Percentiles rank a stretch among this genome's conserved stretches.
Conservation (phyloP, 2,113 vertebrate species). For the Paramisgurnus dabryanus region DNA sequence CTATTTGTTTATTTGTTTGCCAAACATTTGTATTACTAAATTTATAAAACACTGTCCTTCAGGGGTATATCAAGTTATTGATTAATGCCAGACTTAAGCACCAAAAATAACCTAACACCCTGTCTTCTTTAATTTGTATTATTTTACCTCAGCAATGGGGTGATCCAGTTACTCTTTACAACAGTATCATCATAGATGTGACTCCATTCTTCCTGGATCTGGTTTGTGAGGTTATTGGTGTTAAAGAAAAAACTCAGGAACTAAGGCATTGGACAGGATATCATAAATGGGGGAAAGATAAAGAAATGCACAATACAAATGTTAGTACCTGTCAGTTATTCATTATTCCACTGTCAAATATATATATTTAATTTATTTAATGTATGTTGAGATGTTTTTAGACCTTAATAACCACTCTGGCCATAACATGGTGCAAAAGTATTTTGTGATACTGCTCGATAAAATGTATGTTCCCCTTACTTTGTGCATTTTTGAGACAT, state of each 20-base stretch:
- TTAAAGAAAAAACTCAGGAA: conserved; percentile 91
- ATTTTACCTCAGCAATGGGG: conserved; percentile 80
- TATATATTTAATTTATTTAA: neutral
- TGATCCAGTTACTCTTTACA: conserved; percentile 81
- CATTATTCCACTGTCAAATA: neutral
- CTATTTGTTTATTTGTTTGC: too few relatives aligned
- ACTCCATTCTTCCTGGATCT: conserved; percentile 90
- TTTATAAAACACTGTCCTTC: too few relatives aligned
- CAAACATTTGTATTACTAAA: too few relatives aligned
- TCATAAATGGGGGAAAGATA: neutral
- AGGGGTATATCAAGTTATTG: too few relatives aligned
- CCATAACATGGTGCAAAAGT: too few relatives aligned
- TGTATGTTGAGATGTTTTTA: neutral
- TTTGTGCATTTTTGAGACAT: conserved; percentile 77
- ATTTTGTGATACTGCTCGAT: too few relatives aligned
- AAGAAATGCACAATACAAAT: neutral
- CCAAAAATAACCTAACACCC: neutral
- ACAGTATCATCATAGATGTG: conserved; percentile 77
- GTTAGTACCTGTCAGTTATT: too few relatives aligned
- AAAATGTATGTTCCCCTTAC: conserved; percentile 66
- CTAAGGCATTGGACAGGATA: conserved; percentile 62
- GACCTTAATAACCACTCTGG: too few relatives aligned
- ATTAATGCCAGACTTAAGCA: neutral
- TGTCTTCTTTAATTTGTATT: neutral
- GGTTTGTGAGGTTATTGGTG: conserved; percentile 77